Conservation (phyloP, 2,797 vertebrate genomes). For the Oreortyx pictus region DNA sequence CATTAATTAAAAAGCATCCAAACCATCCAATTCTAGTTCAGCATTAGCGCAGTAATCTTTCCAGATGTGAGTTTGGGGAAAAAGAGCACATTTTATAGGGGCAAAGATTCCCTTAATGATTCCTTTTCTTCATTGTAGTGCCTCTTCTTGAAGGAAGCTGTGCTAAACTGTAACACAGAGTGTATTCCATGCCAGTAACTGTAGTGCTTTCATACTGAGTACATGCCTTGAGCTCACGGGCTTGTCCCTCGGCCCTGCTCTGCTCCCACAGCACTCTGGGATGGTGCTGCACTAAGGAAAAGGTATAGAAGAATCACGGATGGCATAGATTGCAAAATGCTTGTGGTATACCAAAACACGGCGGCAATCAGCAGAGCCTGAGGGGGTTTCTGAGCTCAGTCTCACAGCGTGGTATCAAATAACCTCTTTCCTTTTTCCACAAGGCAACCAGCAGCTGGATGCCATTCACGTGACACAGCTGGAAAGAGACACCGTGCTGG, state of each 20-base stretch:
- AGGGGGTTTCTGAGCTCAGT: background rate
- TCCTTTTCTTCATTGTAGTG: background rate
- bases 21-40: background rate
- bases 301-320: background rate
- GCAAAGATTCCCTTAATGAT: background rate
- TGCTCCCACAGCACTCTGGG: background rate
- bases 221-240: background rate
- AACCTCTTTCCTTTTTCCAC: background rate
- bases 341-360: fast-evolving
- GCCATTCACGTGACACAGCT: constrained; percentile 97
- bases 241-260: background rate
- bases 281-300: background rate
- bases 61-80: background rate
- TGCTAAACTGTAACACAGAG: background rate
- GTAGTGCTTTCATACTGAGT: background rate
- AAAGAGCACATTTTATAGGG: background rate
- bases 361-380: background rate
- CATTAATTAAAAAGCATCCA: background rate
- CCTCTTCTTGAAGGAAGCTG: background rate
- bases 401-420: background rate
- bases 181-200: background rate
- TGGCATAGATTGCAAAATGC: background rate
- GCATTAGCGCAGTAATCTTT: background rate
- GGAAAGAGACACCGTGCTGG: constrained; percentile 96
- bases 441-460: constrained; percentile 89